These are phyloP conservation scores for Parus major DNA, from an alignment of 2,113 vertebrate species.

Conservation along the genomic window DNA sequence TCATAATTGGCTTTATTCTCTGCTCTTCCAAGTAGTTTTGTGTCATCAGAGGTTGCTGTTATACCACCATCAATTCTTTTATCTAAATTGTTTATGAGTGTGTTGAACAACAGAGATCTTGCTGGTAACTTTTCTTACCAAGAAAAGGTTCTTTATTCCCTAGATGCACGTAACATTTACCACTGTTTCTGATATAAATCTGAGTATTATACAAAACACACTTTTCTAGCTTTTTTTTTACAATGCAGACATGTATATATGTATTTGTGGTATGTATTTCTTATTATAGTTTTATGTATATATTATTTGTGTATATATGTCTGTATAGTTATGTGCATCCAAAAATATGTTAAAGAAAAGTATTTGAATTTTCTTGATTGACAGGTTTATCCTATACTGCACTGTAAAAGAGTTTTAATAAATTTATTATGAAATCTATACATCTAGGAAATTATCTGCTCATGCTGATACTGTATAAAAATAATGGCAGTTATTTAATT, in stretches of 20 bases:
- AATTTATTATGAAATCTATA: not conserved
- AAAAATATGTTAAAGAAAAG: not conserved
- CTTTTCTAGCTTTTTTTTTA: not conserved
- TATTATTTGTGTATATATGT: not conserved
- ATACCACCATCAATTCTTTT: not conserved
- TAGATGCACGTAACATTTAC: not conserved
- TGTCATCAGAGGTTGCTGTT: not conserved
- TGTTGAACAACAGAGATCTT: not conserved
- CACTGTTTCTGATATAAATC: not conserved
- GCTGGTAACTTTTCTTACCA: not conserved
- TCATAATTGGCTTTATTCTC: not conserved
- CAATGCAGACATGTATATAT: not conserved
- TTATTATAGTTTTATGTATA: not conserved
- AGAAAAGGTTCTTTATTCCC: not conserved
- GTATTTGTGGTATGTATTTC: not conserved
- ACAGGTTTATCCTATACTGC: not conserved
- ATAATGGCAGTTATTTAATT: not conserved
- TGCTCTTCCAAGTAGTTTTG: not conserved
- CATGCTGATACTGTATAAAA: not conserved
- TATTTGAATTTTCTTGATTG: not conserved
- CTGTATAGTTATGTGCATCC: accelerated
- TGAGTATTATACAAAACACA: not conserved
- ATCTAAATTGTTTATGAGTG: not conserved
- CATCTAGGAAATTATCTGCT: not conserved
- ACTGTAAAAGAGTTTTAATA: not conserved